These are phyloP conservation scores for Callipepla squamata DNA, from an alignment of 2,113 vertebrate species.

Conservation along the genomic window DNA sequence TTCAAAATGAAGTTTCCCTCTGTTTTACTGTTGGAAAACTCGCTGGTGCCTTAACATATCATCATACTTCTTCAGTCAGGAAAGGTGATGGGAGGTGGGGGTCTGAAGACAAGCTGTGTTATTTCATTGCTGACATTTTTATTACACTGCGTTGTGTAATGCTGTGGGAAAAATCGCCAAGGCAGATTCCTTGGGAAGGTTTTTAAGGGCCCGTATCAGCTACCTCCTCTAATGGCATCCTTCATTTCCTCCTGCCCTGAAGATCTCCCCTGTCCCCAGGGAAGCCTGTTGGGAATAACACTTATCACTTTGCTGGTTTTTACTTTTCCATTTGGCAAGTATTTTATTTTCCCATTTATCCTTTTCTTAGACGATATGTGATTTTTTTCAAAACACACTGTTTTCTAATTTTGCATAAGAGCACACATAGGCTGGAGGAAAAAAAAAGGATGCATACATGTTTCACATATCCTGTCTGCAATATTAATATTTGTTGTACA, in stretches of 20 bases:
- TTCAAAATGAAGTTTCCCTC: neutral
- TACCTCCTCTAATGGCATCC: neutral
- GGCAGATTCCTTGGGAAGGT: conserved; percentile 36
- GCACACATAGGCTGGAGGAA: neutral
- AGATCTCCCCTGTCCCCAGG: neutral
- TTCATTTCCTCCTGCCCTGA: neutral
- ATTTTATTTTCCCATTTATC: neutral
- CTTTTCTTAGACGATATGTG: neutral
- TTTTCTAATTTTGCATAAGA: neutral
- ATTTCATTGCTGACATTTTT: conserved; percentile 43
- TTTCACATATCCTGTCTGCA: neutral
- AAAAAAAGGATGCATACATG: neutral
- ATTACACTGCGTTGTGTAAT: conserved; percentile 10
- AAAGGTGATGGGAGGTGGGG: neutral
- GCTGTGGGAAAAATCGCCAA: conserved; percentile 8
- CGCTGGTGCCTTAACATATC: neutral
- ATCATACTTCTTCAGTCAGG: neutral
- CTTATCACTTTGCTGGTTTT: neutral
- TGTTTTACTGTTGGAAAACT: neutral
- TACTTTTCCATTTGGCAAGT: neutral
- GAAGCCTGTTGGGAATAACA: neutral
- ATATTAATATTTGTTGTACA: neutral
- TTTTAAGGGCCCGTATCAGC: neutral
- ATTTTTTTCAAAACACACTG: neutral
- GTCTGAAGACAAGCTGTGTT: conserved; percentile 3